Base-by-base conservation (phyloP, 2,888 invertebrate genomes). In the Arrhopalites spinosus region DNA sequence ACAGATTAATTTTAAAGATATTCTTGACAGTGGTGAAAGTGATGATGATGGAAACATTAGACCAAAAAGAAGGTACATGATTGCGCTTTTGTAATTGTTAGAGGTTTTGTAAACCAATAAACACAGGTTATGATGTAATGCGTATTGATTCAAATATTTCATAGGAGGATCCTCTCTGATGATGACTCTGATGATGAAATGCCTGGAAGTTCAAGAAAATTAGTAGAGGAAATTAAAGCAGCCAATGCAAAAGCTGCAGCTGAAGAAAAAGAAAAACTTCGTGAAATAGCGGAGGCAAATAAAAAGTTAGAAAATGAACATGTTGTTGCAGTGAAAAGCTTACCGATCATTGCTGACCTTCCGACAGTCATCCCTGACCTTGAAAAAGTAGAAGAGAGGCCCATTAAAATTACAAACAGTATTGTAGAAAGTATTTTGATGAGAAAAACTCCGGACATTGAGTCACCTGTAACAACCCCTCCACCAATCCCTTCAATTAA, bases 1-100 rank as follows among this genome's bases (percentile, higher is more conserved):
- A 82, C 91, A 91, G 85, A 91, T 92, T 78, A 90, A 91, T 85
- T 93, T 93, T 83, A 90, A 92, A 2, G 94, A 93, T 86, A 82
- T 84, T 64, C 90, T 83, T 23, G 84, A 83, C 30, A 91, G 92
- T 8, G 83, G 81, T 0, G 92, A 92, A 84, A 91, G 90, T 68
- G 93, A 91, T 84, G 92, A 91, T 85, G 91, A 83, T 64, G 83
- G 83, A 23, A 83, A 81, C 69, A 79, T 83, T 72, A 75, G 78
- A 59, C 83, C 83, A 29, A 83, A 83, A 64, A 29, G 83, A 73
- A 81, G 81, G 82, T 81, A 75, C 11, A 23, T 68, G n/a, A n/a
- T n/a, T n/a, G n/a, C n/a, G n/a, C n/a, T 45, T 63, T 20, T 7
- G 11, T 36, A 36, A 36, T n/a, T n/a, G n/a, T n/a, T n/a, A n/a